A percentile compares a stretch with the other conserved stretches of the same genome.
Evolutionary conservation across 2,888 invertebrate genomes (phyloP).

Genomic region (Cerceris ruficornis): DNA sequence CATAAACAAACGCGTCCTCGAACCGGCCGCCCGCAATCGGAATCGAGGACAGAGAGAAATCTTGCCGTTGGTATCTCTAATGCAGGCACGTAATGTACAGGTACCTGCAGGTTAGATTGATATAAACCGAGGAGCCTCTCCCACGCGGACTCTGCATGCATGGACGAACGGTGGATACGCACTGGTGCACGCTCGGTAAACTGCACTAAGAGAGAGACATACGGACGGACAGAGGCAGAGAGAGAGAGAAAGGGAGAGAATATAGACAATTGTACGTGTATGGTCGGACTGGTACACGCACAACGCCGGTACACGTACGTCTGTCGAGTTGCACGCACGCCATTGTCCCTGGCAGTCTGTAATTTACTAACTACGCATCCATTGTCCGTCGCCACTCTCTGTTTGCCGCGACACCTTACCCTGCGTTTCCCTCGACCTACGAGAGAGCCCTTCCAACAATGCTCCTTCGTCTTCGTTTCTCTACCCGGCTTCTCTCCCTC

Average conservation of each 20-base stretch:
- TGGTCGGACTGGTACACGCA: conserved; percentile 21
- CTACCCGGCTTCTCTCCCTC: background rate
- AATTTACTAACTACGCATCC: conserved; percentile 76
- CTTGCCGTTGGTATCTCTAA: conserved; percentile 56
- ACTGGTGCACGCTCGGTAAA: conserved; percentile 63
- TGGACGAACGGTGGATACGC: conserved; percentile 68
- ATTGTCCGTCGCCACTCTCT: conserved; percentile 68
- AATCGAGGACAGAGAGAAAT: conserved; percentile 41
- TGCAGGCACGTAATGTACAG: conserved; percentile 48
- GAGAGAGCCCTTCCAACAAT: conserved; percentile 10
- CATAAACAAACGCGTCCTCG: conserved; percentile 11
- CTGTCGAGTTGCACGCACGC: conserved; percentile 40
- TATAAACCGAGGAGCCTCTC: conserved; percentile 53
- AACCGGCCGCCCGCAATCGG: background rate
- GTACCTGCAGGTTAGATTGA: conserved; percentile 55
- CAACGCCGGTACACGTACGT: conserved; percentile 8
- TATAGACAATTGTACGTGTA: conserved; percentile 26
- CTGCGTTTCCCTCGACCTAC: conserved; percentile 30
- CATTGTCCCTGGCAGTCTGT: conserved; percentile 71
- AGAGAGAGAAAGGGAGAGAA: conserved; percentile 8
- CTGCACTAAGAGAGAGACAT: conserved; percentile 27
- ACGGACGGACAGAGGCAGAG: no score
- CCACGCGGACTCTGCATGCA: conserved; percentile 59
- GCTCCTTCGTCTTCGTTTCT: background rate
- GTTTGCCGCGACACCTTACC: conserved; percentile 66